Evolutionary conservation across 2,113 vertebrate species (phyloP).

Genomic region (Boulengeromyrus knoepffleri): DNA sequence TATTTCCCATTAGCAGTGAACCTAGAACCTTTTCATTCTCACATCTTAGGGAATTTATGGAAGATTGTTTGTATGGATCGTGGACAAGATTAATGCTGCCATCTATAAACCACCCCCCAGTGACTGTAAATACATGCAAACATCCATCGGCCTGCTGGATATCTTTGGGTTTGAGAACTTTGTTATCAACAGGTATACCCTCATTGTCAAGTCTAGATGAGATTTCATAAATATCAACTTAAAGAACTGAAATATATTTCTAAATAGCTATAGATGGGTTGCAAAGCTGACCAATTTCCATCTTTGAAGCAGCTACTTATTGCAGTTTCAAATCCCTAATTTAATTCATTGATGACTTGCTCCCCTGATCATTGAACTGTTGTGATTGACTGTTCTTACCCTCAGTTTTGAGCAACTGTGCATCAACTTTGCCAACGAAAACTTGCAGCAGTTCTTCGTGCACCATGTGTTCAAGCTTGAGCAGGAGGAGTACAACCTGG

Average conservation of each 20-base stretch:
- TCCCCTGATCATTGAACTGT: not conserved
- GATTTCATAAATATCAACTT: not conserved
- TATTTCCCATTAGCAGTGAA: not conserved
- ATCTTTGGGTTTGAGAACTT: slow-evolving; percentile 99
- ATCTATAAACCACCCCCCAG: slow-evolving; percentile 84
- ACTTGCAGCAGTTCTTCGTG: slow-evolving; percentile 97
- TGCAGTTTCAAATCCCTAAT: not conserved
- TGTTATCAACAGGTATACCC: slow-evolving; percentile 79
- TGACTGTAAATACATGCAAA: slow-evolving; percentile 71
- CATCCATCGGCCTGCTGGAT: slow-evolving; percentile 89
- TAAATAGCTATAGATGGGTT: not conserved
- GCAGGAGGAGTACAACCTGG: slow-evolving; percentile 96
- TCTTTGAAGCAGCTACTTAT: not conserved
- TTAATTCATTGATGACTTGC: not conserved
- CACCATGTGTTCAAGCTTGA: slow-evolving; percentile 96
- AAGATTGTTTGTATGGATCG: slow-evolving; percentile 92
- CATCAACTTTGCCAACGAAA: slow-evolving; percentile 99
- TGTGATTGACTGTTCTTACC: not conserved
- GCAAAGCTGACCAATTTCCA: not conserved
- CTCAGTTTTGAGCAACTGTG: slow-evolving; percentile 94
- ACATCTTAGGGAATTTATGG: slow-evolving; percentile 85
- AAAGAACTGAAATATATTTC: not conserved
- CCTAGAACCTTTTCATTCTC: not conserved
- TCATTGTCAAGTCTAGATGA: not conserved
- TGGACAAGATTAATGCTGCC: slow-evolving; percentile 95